Percentiles rank a stretch among this genome's conserved stretches.
These are phyloP conservation scores for Camelus bactrianus DNA, from an alignment of 2,113 vertebrate genomes.

Conservation along the genomic window DNA sequence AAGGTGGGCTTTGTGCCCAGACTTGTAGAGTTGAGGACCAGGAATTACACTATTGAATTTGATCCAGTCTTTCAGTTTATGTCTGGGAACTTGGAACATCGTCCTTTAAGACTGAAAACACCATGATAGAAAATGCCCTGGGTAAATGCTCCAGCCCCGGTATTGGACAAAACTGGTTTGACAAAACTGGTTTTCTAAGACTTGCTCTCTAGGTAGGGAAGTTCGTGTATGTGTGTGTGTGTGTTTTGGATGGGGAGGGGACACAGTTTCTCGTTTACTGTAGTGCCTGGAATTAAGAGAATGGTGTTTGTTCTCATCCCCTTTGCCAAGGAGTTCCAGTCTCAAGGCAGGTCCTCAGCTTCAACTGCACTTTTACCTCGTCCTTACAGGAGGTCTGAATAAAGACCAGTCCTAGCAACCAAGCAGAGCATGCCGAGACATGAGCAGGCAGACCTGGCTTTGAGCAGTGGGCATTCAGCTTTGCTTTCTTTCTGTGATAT, in stretches of 20 bases:
- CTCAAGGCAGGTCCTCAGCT: not conserved
- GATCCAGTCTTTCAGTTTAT: slow-evolving; percentile 25
- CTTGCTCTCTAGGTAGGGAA: not conserved
- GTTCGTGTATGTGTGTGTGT: not conserved
- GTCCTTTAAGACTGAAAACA: not conserved
- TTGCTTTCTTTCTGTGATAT: not conserved
- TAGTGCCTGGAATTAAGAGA: not conserved
- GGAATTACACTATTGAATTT: not conserved
- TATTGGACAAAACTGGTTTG: not conserved
- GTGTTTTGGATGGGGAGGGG: not conserved
- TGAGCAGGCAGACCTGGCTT: not conserved
- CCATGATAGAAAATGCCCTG: not conserved
- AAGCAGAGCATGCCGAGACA: not conserved
- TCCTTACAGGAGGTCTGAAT: not conserved
- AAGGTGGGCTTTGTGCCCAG: not conserved
- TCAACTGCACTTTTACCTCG: not conserved
- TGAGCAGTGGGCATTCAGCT: not conserved
- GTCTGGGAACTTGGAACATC: not conserved
- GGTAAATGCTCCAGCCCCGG: not conserved
- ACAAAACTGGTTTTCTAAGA: not conserved
- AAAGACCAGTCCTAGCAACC: not conserved
- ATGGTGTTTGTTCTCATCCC: not conserved
- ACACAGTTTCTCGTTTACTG: not conserved
- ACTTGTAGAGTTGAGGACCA: not conserved
- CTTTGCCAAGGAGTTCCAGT: not conserved